These are phyloP conservation scores for Tetragonula carbonaria DNA, from an alignment of 2,888 invertebrate species.

Conservation along the genomic window DNA sequence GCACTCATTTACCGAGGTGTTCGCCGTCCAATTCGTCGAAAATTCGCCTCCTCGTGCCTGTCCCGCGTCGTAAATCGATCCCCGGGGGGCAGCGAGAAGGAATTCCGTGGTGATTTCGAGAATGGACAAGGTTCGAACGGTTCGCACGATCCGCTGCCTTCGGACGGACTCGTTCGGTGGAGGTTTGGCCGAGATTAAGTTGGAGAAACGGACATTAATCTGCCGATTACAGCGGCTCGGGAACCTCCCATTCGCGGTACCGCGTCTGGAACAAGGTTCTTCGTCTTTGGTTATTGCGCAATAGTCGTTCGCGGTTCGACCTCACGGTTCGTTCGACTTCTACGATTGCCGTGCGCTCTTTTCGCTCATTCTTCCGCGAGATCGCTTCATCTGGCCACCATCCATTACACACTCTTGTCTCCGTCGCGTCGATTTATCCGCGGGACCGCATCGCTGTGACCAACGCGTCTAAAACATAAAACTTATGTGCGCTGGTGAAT, in stretches of 20 bases:
- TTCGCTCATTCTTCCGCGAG: conserved; percentile 18
- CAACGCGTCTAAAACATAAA: background rate
- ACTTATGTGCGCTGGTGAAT: background rate
- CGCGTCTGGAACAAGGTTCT: conserved; percentile 77
- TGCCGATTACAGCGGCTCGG: conserved; percentile 82
- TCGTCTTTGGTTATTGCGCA: conserved; percentile 80
- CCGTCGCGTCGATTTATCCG: background rate
- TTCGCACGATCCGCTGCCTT: conserved; percentile 5
- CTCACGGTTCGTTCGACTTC: conserved; percentile 44
- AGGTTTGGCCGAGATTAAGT: conserved; percentile 70
- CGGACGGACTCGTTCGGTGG: conserved; percentile 65
- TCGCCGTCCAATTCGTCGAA: too few species aligned
- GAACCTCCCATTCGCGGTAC: conserved; percentile 82
- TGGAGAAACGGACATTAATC: conserved; percentile 80
- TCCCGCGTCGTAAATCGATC: conserved; percentile 38
- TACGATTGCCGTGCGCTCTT: conserved; percentile 34
- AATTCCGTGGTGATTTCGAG: conserved; percentile 44
- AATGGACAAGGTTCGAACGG: conserved; percentile 35
- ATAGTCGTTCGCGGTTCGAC: conserved; percentile 72
- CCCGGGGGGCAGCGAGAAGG: background rate
- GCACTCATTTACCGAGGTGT: too few species aligned
- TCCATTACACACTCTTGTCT: background rate
- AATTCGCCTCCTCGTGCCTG: too few species aligned
- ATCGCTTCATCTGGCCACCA: conserved; percentile 3
- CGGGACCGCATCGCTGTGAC: background rate